Evolutionary conservation across 2,797 vertebrate genomes (phyloP).

Genomic region (Lithobates pipiens): DNA sequence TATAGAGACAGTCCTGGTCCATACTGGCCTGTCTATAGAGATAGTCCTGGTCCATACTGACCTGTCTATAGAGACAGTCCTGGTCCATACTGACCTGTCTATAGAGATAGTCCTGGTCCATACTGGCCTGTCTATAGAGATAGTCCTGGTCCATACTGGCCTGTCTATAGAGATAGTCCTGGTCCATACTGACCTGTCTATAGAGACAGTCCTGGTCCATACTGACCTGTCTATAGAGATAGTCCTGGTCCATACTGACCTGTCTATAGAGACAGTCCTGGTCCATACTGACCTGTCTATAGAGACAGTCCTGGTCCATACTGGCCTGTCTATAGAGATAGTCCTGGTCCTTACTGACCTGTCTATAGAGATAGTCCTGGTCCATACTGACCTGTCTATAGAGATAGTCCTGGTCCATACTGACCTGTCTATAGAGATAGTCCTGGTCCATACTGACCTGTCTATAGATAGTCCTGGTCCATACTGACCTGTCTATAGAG

Average conservation of each 20-base stretch:
- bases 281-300: neutral
- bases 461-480: too few species aligned
- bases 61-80: too few species aligned
- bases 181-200: neutral
- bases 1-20: neutral
- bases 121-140: too few species aligned
- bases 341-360: slow-evolving; percentile 53
- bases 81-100: neutral
- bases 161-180: too few species aligned
- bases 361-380: too few species aligned
- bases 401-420: neutral
- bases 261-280: too few species aligned
- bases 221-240: too few species aligned
- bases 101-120: neutral
- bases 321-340: too few species aligned
- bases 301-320: neutral
- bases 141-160: slow-evolving; percentile 13
- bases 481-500: neutral
- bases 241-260: slow-evolving; percentile 44
- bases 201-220: neutral
- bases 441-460: slow-evolving; percentile 55
- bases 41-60: too few species aligned
- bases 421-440: too few species aligned
- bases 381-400: neutral
- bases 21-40: too few species aligned